These are phyloP conservation scores for Biston betularia DNA, from an alignment of 2,888 invertebrate species.

Conservation along the genomic window DNA sequence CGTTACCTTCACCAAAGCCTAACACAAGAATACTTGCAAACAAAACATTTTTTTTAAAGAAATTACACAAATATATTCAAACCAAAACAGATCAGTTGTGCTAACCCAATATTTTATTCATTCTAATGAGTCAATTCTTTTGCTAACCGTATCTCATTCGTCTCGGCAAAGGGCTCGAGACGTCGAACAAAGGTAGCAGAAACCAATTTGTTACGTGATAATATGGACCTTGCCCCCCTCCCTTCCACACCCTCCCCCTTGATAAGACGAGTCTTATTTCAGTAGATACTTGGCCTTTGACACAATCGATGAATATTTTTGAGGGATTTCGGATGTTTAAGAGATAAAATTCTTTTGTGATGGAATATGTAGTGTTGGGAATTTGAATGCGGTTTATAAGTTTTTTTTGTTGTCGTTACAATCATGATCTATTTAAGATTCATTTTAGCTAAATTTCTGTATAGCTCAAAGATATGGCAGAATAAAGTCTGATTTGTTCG, in stretches of 20 bases:
- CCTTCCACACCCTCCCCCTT: slow-evolving; percentile 39
- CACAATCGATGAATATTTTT: slow-evolving; percentile 48
- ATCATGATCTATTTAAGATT: too few relatives aligned
- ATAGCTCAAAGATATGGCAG: too few relatives aligned
- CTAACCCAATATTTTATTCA: slow-evolving; percentile 20
- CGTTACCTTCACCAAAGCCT: too few relatives aligned
- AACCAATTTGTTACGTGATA: slow-evolving; percentile 87
- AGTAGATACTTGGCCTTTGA: slow-evolving; percentile 60
- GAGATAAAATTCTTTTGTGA: background rate
- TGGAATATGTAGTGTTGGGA: background rate
- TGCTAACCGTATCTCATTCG: slow-evolving; percentile 69
- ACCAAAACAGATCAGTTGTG: slow-evolving; percentile 4
- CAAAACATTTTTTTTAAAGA: background rate
- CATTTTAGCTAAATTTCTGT: too few relatives aligned
- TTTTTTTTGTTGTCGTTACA: too few relatives aligned
- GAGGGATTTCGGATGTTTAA: slow-evolving; percentile 8
- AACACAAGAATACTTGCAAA: background rate
- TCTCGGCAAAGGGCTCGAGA: slow-evolving; percentile 68
- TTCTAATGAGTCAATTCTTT: slow-evolving; percentile 46
- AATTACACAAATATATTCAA: background rate
- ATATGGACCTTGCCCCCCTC: slow-evolving; percentile 69
- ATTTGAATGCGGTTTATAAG: background rate
- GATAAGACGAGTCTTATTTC: slow-evolving; percentile 68
- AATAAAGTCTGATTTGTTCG: too few relatives aligned
- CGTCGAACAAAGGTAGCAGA: slow-evolving; percentile 83